These are phyloP conservation scores for Leptopilina drosophilae DNA, from an alignment of 2,888 invertebrate genomes.

Conservation along the genomic window DNA sequence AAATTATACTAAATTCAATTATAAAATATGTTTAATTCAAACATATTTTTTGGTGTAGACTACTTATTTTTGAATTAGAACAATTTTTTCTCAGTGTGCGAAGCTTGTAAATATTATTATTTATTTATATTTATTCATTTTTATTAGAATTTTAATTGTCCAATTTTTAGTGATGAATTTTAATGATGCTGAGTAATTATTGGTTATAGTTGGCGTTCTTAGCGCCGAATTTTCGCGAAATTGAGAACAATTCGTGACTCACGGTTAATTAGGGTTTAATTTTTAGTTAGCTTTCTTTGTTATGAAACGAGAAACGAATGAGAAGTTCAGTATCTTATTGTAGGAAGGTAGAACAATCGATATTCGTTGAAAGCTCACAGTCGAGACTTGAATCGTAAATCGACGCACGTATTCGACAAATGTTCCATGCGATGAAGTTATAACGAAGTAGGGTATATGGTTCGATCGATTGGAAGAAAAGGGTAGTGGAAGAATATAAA, in stretches of 20 bases:
- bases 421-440: constrained; percentile 40
- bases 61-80: too few species aligned
- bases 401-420: constrained; percentile 38
- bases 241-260: neutral
- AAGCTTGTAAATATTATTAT: too few species aligned
- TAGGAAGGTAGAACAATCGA: constrained; percentile 28
- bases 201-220: too few species aligned
- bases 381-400: constrained; percentile 36
- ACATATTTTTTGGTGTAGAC: too few species aligned
- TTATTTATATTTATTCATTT: too few species aligned
- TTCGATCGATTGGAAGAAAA: constrained; percentile 12
- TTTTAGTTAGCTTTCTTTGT: neutral
- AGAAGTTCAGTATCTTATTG: constrained; percentile 30
- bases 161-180: too few species aligned
- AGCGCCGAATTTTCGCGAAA: too few species aligned
- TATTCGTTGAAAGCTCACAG: constrained; percentile 33
- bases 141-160: too few species aligned
- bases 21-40: too few species aligned
- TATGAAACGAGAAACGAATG: constrained; percentile 31
- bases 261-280: constrained; percentile 1
- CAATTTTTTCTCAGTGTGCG: too few species aligned
- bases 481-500: constrained; percentile 18
- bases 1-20: too few species aligned
- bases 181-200: too few species aligned
- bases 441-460: constrained; percentile 26